Conservation (phyloP, 2,797 vertebrate species). For the Otolemur crassicaudatus region DNA sequence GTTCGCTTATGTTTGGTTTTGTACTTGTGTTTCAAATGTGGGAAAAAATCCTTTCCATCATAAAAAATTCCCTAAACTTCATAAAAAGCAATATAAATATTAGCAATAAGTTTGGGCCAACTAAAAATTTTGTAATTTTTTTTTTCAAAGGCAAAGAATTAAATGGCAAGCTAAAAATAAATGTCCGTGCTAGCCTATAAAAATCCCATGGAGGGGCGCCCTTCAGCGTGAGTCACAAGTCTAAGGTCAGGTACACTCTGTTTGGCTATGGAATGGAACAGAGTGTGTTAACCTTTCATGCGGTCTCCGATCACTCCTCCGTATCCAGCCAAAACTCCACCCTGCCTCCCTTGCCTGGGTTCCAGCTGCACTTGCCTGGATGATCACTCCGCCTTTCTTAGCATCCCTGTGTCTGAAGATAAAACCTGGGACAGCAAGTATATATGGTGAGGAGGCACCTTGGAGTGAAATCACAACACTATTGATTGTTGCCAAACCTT, state of each 20-base stretch:
- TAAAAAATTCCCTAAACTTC: not conserved
- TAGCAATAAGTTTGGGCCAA: not conserved
- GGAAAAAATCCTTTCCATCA: not conserved
- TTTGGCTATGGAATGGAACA: not conserved
- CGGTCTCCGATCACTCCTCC: not conserved
- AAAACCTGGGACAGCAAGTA: not conserved
- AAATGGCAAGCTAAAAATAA: constrained; percentile 73
- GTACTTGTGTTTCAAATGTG: constrained; percentile 53
- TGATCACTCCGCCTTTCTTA: not conserved
- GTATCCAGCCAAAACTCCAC: not conserved
- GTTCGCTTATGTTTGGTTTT: constrained; percentile 44
- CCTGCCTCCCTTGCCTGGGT: not conserved
- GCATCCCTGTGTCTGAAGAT: not conserved
- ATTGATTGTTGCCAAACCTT: not conserved
- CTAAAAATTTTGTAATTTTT: constrained; percentile 9
- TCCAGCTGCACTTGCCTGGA: not conserved
- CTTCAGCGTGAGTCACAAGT: constrained; percentile 44
- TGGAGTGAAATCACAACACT: not conserved
- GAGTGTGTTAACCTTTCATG: not conserved
- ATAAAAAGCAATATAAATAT: constrained; percentile 35
- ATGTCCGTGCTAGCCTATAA: not conserved
- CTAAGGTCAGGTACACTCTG: constrained; percentile 51
- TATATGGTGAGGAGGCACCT: not conserved
- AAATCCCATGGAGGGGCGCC: constrained; percentile 50
- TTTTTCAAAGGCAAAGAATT: constrained; percentile 55